These are phyloP conservation scores for Syngnathus scovelli DNA, from an alignment of 2,113 vertebrate species.

Conservation along the genomic window DNA sequence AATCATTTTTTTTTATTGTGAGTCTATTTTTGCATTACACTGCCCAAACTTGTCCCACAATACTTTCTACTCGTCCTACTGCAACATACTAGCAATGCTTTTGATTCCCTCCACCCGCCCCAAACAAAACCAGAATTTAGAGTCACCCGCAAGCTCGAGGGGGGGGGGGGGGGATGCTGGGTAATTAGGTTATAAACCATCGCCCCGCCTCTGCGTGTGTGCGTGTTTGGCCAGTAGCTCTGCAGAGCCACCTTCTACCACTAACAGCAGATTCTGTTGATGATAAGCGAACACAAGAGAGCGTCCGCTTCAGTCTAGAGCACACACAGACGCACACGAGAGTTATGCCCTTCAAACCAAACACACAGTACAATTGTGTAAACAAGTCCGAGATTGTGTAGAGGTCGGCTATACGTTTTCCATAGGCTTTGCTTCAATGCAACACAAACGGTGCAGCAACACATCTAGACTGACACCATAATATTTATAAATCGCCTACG, in stretches of 20 bases:
- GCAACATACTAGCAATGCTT: background rate
- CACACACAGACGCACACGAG: background rate
- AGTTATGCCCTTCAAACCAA: slow-evolving; percentile 4
- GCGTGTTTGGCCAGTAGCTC: slow-evolving; percentile 8
- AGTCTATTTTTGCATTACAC: background rate
- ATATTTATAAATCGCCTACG: no score
- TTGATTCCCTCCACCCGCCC: background rate
- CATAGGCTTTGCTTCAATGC: no score
- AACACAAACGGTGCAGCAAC: no score
- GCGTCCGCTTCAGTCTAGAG: slow-evolving; percentile 5
- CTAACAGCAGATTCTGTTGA: slow-evolving; percentile 32
- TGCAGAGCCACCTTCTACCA: slow-evolving; percentile 17
- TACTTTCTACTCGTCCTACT: background rate
- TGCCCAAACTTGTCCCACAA: background rate
- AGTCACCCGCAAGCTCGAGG: slow-evolving; percentile 15
- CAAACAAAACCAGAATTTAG: slow-evolving; percentile 30
- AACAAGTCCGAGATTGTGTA: no score
- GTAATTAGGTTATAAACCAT: slow-evolving; percentile 57
- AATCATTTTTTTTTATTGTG: background rate
- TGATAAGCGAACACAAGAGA: slow-evolving; percentile 41
- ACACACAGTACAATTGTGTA: background rate
- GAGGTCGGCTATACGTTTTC: no score
- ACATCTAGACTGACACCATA: no score
- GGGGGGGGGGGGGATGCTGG: slow-evolving; percentile 36
- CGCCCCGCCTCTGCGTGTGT: slow-evolving; percentile 6